Evolutionary conservation across 2,888 invertebrate genomes (phyloP), one percentile per base, ranked within the genome.

Genomic region (Tetheella fluctuosa): DNA sequence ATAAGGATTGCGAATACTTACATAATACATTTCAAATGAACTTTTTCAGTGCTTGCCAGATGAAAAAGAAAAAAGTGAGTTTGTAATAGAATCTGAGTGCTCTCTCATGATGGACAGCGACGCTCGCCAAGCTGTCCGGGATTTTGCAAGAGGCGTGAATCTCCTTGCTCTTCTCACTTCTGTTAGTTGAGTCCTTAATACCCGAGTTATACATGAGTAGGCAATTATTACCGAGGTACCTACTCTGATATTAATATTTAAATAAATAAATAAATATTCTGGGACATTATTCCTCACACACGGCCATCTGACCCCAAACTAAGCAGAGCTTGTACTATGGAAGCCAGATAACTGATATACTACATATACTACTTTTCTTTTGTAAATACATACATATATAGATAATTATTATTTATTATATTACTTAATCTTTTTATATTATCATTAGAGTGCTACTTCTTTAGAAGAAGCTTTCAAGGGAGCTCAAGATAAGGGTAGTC

Each of bases 21-120:
- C n/a, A n/a, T 2, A 39, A n/a, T n/a, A 34, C 39, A n/a, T 39
- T 54, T 28, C 2, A 25, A 15, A 54, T 54, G 1, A 23, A 8
- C 12, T 63, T 57, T 67, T 61, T 0, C 69, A 81, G 84, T 62
- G 69, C 28, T 67, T 91, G 23, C 77, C 87, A 15, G 89, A 88
- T 3, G 83, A 84, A 1, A 84, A 83, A 61, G 73, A 77, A 7
- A 64, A 74, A 23, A 86, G 80, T 53, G 86, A 88, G 57, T 92
- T 91, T 58, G 54, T 83, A 13, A 67, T 89, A 0, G 88, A 85
- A 56, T 89, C 92, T 0, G 81, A 89, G 67, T 91, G 91, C 71
- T 91, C 91, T 0, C 73, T 92, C n/a, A 70, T 89, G 79, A 73
- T 86, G 83, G 86, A 88, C 59, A 89, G 86, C 59, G 83, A 86